These are phyloP conservation scores for Trachemys scripta DNA, from an alignment of 2,113 vertebrate genomes.

Conservation along the genomic window DNA sequence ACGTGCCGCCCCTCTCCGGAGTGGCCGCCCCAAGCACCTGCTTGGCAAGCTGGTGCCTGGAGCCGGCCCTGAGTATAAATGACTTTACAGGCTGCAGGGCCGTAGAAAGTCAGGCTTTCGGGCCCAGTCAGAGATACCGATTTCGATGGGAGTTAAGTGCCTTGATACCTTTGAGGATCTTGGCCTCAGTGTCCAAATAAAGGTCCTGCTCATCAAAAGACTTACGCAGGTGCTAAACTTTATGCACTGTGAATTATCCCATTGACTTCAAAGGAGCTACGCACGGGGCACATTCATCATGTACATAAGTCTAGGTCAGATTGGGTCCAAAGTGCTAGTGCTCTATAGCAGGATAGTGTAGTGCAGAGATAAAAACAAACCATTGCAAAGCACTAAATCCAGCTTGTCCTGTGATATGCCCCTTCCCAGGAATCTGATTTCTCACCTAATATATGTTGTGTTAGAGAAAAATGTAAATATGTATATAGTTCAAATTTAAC, in stretches of 20 bases:
- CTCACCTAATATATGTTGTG: background rate
- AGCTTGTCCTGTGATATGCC: rapidly evolving
- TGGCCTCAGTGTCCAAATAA: background rate
- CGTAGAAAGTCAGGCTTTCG: background rate
- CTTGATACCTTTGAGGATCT: background rate
- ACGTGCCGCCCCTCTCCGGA: no score
- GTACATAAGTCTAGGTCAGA: background rate
- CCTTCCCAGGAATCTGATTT: background rate
- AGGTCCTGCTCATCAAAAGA: background rate
- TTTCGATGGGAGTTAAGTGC: background rate
- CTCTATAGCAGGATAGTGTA: background rate
- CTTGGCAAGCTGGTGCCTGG: no score
- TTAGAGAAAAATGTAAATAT: background rate
- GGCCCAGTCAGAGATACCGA: background rate
- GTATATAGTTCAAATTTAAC: background rate
- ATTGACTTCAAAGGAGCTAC: background rate
- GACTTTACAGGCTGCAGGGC: background rate
- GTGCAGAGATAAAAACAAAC: background rate
- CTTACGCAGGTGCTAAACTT: background rate
- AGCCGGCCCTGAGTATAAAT: background rate
- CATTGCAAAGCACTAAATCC: background rate
- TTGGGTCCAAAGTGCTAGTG: background rate
- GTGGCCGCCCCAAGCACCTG: no score
- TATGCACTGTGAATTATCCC: background rate
- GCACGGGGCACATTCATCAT: rapidly evolving